phyloP scores from a whole-genome alignment of 2,888 invertebrate species.

The Reticulitermes lucifugus region DNA sequence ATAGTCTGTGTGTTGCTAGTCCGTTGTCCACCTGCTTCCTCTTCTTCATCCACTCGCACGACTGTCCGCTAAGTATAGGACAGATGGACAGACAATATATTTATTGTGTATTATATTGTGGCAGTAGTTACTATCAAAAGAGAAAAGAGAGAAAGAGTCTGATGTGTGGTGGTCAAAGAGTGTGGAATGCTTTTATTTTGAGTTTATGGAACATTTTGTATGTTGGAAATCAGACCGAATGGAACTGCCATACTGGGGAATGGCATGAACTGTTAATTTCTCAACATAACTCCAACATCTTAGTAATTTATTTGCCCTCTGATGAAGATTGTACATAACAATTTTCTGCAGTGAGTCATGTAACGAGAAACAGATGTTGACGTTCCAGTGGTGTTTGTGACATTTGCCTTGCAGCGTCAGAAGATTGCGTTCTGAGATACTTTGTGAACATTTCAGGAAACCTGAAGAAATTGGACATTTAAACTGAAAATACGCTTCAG shows the following conservation, averaged over 20 bases:
- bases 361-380: neutral
- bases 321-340: slow-evolving; percentile 33
- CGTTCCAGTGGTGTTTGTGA: slow-evolving; percentile 7
- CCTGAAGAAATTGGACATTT: slow-evolving; percentile 3
- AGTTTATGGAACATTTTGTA: slow-evolving; percentile 14
- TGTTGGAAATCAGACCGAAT: neutral
- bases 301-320: slow-evolving; percentile 36
- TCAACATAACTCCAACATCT: neutral
- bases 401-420: slow-evolving; percentile 19
- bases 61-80: neutral
- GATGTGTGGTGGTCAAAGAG: slow-evolving; percentile 6
- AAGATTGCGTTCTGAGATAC: neutral
- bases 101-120: slow-evolving; percentile 11
- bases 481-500: slow-evolving; percentile 30
- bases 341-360: neutral
- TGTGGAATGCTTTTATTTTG: slow-evolving; percentile 27
- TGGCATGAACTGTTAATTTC: neutral
- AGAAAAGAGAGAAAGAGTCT: slow-evolving; percentile 24
- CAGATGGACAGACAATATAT: slow-evolving; percentile 12
- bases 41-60: neutral
- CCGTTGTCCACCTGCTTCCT: slow-evolving; percentile 9
- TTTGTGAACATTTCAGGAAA: neutral
- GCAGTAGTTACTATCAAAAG: slow-evolving; percentile 13
- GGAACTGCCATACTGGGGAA: neutral
- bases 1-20: slow-evolving; percentile 25